phyloP scores from a whole-genome alignment of 1,140 invertebrate species.

The Asobara japonica region DNA sequence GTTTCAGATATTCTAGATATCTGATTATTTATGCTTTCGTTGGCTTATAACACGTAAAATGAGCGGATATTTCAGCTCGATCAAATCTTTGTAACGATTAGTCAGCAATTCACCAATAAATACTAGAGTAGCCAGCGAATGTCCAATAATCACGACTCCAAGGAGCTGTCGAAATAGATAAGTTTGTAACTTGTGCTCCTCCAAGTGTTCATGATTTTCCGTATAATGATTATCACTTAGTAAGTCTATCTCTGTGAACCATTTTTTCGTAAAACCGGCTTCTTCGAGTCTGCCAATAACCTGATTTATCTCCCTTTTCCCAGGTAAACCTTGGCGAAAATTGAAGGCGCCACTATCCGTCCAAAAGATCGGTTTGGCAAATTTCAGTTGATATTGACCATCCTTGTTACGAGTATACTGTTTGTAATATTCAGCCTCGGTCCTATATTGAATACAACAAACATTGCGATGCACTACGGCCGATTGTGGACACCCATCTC shows the following conservation, averaged over 20 bases:
- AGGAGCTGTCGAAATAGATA: not conserved
- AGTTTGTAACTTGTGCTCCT: not conserved
- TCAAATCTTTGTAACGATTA: not conserved
- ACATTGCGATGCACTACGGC: not conserved
- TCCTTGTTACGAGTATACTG: not conserved
- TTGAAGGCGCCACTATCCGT: not conserved
- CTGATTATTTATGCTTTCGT: no score
- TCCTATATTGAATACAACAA: not conserved
- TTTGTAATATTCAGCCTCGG: not conserved
- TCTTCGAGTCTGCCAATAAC: not conserved
- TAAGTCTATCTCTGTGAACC: not conserved
- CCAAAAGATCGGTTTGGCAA: not conserved
- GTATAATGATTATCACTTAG: not conserved
- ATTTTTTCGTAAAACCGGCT: not conserved
- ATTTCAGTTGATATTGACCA: not conserved
- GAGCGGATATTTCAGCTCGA: not conserved
- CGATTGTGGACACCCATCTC: not conserved
- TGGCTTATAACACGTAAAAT: no score
- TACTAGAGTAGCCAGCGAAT: not conserved
- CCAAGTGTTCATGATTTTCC: not conserved
- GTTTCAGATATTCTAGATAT: no score
- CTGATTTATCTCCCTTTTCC: not conserved
- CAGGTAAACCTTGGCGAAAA: not conserved
- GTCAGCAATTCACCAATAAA: not conserved
- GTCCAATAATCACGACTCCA: not conserved